A percentile compares a stretch with the other conserved stretches of the same genome.
These are phyloP conservation scores for Drosophila serrata DNA, from an alignment of 1,140 invertebrate genomes.

Conservation along the genomic window DNA sequence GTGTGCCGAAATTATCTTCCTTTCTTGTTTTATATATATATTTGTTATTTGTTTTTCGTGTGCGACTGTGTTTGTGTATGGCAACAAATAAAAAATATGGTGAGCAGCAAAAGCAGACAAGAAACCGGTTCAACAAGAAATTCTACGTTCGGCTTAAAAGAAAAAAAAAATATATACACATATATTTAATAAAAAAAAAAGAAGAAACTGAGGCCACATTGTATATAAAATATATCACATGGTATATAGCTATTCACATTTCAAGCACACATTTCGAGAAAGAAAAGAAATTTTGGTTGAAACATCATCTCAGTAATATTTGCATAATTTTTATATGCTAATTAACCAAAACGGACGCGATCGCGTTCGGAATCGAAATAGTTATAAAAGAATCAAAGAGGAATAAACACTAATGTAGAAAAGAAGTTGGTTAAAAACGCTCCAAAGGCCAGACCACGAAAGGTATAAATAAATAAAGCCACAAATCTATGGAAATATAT, in stretches of 20 bases:
- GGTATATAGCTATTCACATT: constrained; percentile 37
- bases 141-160: constrained; percentile 56
- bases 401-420: neutral
- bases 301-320: constrained; percentile 57
- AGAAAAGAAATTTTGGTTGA: constrained; percentile 59
- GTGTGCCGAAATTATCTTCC: too few relatives aligned
- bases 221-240: neutral
- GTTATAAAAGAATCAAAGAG: neutral
- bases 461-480: constrained; percentile 66
- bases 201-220: constrained; percentile 41
- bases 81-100: constrained; percentile 35
- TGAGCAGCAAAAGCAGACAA: constrained; percentile 11
- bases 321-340: constrained; percentile 77
- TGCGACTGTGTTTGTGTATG: constrained; percentile 3
- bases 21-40: neutral
- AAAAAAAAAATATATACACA: constrained; percentile 5
- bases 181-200: constrained; percentile 2
- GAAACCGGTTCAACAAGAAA: constrained; percentile 70
- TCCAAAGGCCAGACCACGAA: constrained; percentile 28
- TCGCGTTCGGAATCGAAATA: constrained; percentile 8
- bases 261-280: constrained; percentile 11
- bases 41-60: constrained; percentile 9
- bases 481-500: constrained; percentile 40
- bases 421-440: constrained; percentile 14
- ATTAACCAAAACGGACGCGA: constrained; percentile 49